Evolutionary conservation across 1,140 invertebrate genomes (phyloP).

Genomic region (Bombus difficillimus): DNA sequence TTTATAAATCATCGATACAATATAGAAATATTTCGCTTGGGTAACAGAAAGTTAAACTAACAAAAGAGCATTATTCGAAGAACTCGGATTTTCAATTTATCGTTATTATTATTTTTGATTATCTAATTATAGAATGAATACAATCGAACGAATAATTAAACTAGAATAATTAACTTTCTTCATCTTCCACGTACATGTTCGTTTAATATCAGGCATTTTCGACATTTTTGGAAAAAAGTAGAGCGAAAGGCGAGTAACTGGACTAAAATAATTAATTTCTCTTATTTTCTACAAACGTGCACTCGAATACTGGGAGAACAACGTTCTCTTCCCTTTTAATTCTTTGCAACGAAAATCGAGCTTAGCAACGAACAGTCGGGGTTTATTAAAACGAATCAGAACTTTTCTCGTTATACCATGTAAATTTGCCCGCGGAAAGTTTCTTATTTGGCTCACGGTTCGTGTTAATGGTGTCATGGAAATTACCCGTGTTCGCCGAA

Average conservation of each 20-base stretch:
- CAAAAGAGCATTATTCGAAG: too few species aligned
- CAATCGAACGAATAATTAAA: too few species aligned
- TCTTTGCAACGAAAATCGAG: neutral
- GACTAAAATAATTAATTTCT: neutral
- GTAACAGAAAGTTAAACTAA: too few species aligned
- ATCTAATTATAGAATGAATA: too few species aligned
- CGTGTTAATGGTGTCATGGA: neutral
- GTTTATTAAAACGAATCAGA: conserved; percentile 21
- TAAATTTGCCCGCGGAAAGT: conserved; percentile 5
- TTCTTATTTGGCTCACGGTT: neutral
- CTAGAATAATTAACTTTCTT: too few species aligned
- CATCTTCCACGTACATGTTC: too few species aligned
- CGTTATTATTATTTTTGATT: too few species aligned
- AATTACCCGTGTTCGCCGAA: neutral
- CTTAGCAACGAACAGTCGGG: neutral
- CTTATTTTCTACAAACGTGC: neutral
- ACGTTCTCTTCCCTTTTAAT: neutral
- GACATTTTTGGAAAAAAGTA: neutral
- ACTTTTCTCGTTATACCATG: conserved; percentile 26
- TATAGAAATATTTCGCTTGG: too few species aligned
- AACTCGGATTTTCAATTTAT: too few species aligned
- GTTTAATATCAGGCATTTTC: neutral
- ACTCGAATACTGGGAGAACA: neutral
- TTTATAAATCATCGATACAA: too few species aligned
- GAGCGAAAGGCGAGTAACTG: neutral